phyloP scores from a whole-genome alignment of 2,113 vertebrate genomes.

The Peromyscus californicus region DNA sequence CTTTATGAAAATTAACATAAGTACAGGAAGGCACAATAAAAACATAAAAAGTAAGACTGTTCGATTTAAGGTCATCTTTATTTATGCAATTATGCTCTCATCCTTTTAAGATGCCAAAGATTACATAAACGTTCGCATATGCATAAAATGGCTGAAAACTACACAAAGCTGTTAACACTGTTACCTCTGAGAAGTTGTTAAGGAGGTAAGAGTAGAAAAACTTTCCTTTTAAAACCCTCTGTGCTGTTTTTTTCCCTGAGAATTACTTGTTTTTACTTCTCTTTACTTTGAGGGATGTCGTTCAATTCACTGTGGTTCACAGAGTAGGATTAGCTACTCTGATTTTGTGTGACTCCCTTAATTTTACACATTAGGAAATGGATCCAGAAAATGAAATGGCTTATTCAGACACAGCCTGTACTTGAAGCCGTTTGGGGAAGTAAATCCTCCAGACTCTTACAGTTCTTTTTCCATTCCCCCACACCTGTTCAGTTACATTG shows the following conservation, averaged over 20 bases:
- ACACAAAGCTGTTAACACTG: background rate
- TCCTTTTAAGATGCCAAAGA: conserved; percentile 6
- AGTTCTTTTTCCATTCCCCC: conserved; percentile 50
- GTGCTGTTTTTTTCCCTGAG: background rate
- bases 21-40: background rate
- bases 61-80: conserved; percentile 4
- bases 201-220: background rate
- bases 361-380: conserved; percentile 62
- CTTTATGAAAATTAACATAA: conserved; percentile 9
- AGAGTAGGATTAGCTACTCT: conserved; percentile 13
- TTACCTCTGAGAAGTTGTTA: conserved; percentile 1
- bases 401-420: conserved; percentile 61
- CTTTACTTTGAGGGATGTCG: background rate
- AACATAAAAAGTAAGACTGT: background rate
- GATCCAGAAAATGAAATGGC: conserved; percentile 51
- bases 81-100: conserved; percentile 3
- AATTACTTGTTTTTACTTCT: conserved; percentile 29
- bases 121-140: background rate
- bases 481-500: conserved; percentile 75
- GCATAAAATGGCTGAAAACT: background rate
- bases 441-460: conserved; percentile 54
- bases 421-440: conserved; percentile 54
- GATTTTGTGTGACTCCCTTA: conserved; percentile 39
- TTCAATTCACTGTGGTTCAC: conserved; percentile 24
- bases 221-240: conserved; percentile 2